A percentile compares a stretch with the other conserved stretches of the same genome.
phyloP scores from a whole-genome alignment of 1,140 invertebrate species.

The Goniozus legneri region DNA sequence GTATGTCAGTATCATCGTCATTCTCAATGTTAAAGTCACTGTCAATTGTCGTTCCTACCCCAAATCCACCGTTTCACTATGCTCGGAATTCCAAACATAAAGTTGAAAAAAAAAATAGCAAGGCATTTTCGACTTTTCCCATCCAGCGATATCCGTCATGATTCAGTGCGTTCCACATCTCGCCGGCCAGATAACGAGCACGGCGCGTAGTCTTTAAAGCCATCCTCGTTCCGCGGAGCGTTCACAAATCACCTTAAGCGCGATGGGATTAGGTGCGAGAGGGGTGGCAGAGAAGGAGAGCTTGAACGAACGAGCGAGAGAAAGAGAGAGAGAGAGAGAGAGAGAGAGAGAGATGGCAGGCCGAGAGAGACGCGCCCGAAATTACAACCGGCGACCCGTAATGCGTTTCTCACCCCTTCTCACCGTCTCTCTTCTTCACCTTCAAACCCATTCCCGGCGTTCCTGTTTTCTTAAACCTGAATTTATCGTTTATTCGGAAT shows the following conservation, averaged over 20 bases:
- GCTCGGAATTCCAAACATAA: too few relatives aligned
- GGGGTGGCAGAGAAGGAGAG: too few relatives aligned
- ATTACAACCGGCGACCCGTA: conserved; percentile 18
- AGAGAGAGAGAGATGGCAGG: neutral
- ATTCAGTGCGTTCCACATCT: conserved; percentile 14
- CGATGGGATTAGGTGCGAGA: conserved; percentile 29
- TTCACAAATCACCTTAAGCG: conserved; percentile 35
- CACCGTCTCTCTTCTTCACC: conserved; percentile 3
- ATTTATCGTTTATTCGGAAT: conserved; percentile 35
- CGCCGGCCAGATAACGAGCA: conserved; percentile 25
- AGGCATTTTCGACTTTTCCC: conserved; percentile 1
- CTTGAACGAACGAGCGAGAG: too few relatives aligned
- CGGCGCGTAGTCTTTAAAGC: conserved; percentile 22
- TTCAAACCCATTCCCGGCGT: conserved; percentile 1
- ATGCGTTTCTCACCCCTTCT: neutral
- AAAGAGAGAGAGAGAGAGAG: neutral
- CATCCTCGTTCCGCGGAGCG: conserved; percentile 16
- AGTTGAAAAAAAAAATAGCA: too few relatives aligned
- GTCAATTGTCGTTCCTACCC: too few relatives aligned
- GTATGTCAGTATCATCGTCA: too few relatives aligned
- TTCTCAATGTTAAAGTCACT: too few relatives aligned
- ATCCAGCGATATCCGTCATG: conserved; percentile 8
- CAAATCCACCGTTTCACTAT: too few relatives aligned
- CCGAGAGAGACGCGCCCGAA: conserved; percentile 11
- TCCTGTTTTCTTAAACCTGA: conserved; percentile 37